Evolutionary conservation across 1,140 invertebrate species (phyloP).

Genomic region (Saccostrea glomerata): DNA sequence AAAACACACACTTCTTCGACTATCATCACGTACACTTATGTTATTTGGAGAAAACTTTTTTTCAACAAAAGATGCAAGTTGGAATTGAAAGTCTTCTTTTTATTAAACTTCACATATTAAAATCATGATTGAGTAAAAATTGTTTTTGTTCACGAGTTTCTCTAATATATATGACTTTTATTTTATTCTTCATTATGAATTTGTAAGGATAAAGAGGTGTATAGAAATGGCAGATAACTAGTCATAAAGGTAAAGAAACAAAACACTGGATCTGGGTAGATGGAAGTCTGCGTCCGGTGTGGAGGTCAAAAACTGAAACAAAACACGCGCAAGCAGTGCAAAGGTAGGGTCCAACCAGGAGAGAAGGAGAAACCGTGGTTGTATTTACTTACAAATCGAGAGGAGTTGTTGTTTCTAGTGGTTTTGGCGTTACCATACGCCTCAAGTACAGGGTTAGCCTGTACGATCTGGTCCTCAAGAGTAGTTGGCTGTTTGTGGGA

Average conservation of each 20-base stretch:
- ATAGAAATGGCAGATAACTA: neutral
- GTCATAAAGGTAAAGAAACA: neutral
- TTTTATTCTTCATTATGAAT: neutral
- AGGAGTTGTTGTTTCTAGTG: constrained; percentile 84
- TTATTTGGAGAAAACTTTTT: too few relatives aligned
- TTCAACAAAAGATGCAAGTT: too few relatives aligned
- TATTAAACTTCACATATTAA: too few relatives aligned
- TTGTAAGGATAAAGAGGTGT: neutral
- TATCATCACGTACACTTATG: neutral
- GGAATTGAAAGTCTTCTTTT: too few relatives aligned
- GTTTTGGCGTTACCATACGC: constrained; percentile 84
- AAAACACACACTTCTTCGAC: neutral
- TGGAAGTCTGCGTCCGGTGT: neutral
- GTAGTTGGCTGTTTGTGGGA: constrained; percentile 66
- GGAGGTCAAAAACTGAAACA: constrained; percentile 21
- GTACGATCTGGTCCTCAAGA: constrained; percentile 85
- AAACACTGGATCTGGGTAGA: neutral
- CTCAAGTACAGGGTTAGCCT: constrained; percentile 82
- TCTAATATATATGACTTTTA: neutral
- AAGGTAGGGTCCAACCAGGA: neutral
- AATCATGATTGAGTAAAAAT: neutral
- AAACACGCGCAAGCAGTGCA: constrained; percentile 35
- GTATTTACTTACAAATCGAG: constrained; percentile 81
- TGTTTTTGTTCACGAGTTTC: neutral
- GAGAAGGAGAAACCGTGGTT: neutral